Conservation (phyloP, 1,140 invertebrate species). For the Drosophila mayri region DNA sequence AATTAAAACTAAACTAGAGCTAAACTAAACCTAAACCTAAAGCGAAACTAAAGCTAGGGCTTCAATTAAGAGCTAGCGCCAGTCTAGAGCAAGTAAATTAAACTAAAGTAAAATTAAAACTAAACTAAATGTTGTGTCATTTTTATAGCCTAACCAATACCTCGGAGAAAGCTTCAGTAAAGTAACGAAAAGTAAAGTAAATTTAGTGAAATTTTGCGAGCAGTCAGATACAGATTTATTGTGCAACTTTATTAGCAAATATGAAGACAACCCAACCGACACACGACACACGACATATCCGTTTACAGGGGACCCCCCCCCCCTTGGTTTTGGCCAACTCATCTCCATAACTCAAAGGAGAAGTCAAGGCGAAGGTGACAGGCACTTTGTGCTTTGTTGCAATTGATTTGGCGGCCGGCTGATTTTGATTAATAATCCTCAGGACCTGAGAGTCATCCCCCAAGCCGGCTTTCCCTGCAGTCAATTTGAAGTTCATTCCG, state of each 20-base stretch:
- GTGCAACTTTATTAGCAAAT: constrained; percentile 58
- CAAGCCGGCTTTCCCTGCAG: neutral
- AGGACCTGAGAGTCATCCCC: constrained; percentile 21
- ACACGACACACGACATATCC: constrained; percentile 48
- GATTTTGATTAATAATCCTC: constrained; percentile 65
- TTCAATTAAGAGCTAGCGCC: constrained; percentile 17
- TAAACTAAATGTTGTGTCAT: constrained; percentile 77
- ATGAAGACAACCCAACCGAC: constrained; percentile 34
- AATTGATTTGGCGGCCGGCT: constrained; percentile 55
- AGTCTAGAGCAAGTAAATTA: constrained; percentile 66
- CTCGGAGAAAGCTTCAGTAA: constrained; percentile 67
- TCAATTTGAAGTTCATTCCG: constrained; percentile 47
- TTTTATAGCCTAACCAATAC: constrained; percentile 71
- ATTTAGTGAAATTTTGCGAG: constrained; percentile 68
- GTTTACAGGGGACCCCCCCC: constrained; percentile 7
- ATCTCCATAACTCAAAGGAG: constrained; percentile 65
- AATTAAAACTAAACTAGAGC: constrained; percentile 25
- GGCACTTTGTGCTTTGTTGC: constrained; percentile 53
- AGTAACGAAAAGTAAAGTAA: constrained; percentile 52
- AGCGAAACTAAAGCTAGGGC: constrained; percentile 27
- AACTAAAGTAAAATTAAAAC: constrained; percentile 23
- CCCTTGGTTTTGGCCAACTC: constrained; percentile 41
- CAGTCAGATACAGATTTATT: constrained; percentile 33
- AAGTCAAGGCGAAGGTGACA: constrained; percentile 60
- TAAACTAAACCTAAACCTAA: constrained; percentile 32